Percentiles rank a stretch among this genome's conserved stretches.
Conservation (phyloP, 2,113 vertebrate species). For the Xiphias gladius region DNA sequence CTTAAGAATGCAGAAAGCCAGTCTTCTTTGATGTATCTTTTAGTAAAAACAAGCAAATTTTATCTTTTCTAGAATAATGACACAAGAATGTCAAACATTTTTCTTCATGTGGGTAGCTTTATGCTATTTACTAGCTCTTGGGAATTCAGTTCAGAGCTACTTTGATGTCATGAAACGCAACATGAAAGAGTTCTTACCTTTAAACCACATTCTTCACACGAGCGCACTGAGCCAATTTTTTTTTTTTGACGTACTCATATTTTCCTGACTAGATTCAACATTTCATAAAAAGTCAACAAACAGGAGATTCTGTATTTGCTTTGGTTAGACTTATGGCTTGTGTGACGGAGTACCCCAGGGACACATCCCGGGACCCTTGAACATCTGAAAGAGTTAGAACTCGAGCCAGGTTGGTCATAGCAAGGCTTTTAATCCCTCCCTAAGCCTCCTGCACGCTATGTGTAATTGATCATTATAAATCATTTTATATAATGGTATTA, state of each 20-base stretch:
- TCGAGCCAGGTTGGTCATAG: slow-evolving; percentile 52
- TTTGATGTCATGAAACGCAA: slow-evolving; percentile 44
- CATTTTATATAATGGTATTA: slow-evolving; percentile 65
- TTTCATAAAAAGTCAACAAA: slow-evolving; percentile 43
- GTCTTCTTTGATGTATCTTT: slow-evolving; percentile 30
- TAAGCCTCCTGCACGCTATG: slow-evolving; percentile 37
- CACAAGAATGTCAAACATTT: slow-evolving; percentile 45
- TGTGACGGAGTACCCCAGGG: slow-evolving; percentile 46
- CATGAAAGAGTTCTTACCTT: slow-evolving; percentile 49
- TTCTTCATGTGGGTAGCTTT: slow-evolving; percentile 3
- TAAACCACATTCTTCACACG: slow-evolving; percentile 37
- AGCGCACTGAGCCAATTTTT: slow-evolving; percentile 11
- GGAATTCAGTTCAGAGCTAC: slow-evolving; percentile 18
- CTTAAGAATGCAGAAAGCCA: slow-evolving; percentile 5
- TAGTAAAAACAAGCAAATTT: slow-evolving; percentile 15
- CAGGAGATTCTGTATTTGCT: slow-evolving; percentile 55
- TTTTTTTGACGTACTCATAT: slow-evolving; percentile 26
- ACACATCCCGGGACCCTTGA: slow-evolving; percentile 31
- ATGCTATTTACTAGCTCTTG: slow-evolving; percentile 6
- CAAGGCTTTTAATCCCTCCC: slow-evolving; percentile 51
- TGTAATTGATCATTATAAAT: slow-evolving; percentile 67
- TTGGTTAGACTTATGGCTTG: slow-evolving; percentile 59
- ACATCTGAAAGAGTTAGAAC: slow-evolving; percentile 61
- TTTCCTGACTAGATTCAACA: slow-evolving; percentile 33
- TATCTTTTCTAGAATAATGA: slow-evolving; percentile 36